A percentile compares a stretch with the other conserved stretches of the same genome.
Evolutionary conservation across 2,888 invertebrate genomes (phyloP).

Genomic region (Hyles lineata): DNA sequence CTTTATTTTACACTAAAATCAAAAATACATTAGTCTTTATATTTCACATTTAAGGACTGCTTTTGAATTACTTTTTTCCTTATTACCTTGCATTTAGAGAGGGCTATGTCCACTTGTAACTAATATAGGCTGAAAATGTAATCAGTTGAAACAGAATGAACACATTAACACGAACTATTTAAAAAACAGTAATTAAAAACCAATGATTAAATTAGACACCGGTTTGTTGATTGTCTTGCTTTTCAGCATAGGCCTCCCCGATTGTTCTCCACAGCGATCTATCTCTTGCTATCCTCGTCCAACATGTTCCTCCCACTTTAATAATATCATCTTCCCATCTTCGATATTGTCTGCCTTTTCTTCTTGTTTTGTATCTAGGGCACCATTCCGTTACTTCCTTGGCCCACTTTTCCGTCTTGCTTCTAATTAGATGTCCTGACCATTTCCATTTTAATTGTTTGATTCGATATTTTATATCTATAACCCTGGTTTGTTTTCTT

Average conservation of each 20-base stretch:
- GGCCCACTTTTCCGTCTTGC: neutral
- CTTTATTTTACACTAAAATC: too few species aligned
- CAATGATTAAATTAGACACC: too few species aligned
- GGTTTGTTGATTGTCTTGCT: neutral
- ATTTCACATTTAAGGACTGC: too few species aligned
- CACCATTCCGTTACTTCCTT: neutral
- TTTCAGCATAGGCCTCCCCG: neutral
- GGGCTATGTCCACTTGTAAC: too few species aligned
- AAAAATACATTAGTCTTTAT: too few species aligned
- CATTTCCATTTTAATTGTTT: constrained; percentile 2
- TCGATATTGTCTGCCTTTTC: neutral
- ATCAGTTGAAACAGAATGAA: too few species aligned
- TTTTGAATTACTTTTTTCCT: too few species aligned
- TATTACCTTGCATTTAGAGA: too few species aligned
- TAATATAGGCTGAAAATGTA: too few species aligned
- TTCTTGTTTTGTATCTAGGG: neutral
- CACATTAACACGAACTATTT: too few species aligned
- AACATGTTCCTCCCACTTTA: neutral
- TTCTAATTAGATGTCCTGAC: neutral
- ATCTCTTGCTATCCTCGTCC: neutral
- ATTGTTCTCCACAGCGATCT: neutral
- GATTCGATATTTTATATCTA: neutral
- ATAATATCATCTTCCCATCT: neutral
- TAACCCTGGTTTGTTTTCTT: neutral
- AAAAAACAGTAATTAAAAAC: too few species aligned